A percentile compares a stretch with the other conserved stretches of the same genome.
Conservation (phyloP, 2,797 vertebrate genomes). For the Mormyrops attenuatus region DNA sequence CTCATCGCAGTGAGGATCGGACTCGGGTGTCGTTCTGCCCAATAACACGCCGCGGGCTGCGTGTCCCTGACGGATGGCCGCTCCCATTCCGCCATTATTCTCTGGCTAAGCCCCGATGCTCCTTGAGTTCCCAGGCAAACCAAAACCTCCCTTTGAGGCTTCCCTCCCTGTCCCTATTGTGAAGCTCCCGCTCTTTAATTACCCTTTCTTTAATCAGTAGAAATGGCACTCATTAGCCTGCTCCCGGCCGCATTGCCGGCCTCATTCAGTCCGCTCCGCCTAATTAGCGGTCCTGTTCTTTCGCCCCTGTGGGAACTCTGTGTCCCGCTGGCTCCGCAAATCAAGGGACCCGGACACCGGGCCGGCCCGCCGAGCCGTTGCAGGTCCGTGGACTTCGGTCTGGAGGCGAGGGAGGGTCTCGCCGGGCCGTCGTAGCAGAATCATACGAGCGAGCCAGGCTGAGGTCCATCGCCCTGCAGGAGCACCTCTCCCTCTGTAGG, state of each 20-base stretch:
- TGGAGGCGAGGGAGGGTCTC: slow-evolving; percentile 5
- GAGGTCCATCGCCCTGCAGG: slow-evolving; percentile 31
- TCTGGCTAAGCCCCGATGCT: slow-evolving; percentile 29
- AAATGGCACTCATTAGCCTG: slow-evolving; percentile 60
- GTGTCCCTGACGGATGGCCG: not conserved
- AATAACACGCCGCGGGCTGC: not conserved
- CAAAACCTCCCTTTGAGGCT: slow-evolving; percentile 20
- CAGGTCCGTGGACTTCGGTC: slow-evolving; percentile 36
- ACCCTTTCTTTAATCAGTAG: slow-evolving; percentile 55
- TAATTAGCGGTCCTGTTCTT: slow-evolving; percentile 43
- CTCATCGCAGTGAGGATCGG: not conserved
- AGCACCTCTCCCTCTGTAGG: slow-evolving; percentile 14
- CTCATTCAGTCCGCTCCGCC: slow-evolving; percentile 44
- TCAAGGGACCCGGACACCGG: slow-evolving; percentile 33
- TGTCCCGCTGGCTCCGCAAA: slow-evolving; percentile 19
- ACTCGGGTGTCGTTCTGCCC: not conserved
- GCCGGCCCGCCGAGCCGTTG: slow-evolving; percentile 42
- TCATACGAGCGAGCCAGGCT: slow-evolving; percentile 41
- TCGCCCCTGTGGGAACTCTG: not conserved
- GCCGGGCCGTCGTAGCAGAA: slow-evolving; percentile 9
- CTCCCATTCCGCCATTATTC: slow-evolving; percentile 15
- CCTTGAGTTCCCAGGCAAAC: slow-evolving; percentile 35
- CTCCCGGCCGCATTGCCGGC: slow-evolving; percentile 45
- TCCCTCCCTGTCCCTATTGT: slow-evolving; percentile 12
- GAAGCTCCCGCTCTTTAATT: slow-evolving; percentile 43